These are phyloP conservation scores for Aspidiotus rigidus DNA, from an alignment of 2,888 invertebrate genomes.

Conservation along the genomic window DNA sequence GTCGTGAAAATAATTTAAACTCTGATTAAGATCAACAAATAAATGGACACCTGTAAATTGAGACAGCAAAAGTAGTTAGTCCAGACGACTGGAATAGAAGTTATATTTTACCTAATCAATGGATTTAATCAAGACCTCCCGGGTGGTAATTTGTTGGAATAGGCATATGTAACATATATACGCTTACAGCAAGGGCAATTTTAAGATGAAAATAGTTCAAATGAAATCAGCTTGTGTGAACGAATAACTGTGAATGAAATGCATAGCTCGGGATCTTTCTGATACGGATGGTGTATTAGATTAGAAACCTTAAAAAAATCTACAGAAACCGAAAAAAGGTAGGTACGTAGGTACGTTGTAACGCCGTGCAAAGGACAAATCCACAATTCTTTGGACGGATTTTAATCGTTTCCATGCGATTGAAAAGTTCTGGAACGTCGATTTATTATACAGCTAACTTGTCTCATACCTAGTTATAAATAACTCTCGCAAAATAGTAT, in stretches of 20 bases:
- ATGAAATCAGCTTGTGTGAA: slow-evolving; percentile 10
- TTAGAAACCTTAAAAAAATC: slow-evolving; percentile 8
- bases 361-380: neutral
- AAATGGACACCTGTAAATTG: slow-evolving; percentile 33
- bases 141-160: slow-evolving; percentile 32
- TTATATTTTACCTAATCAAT: slow-evolving; percentile 33
- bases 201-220: slow-evolving; percentile 18
- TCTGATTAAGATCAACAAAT: slow-evolving; percentile 33
- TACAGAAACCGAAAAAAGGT: neutral
- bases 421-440: too few relatives aligned
- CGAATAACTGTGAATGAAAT: neutral
- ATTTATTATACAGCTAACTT: neutral
- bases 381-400: slow-evolving; percentile 7
- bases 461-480: neutral
- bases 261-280: neutral
- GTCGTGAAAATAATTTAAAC: slow-evolving; percentile 33
- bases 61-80: slow-evolving; percentile 33
- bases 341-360: neutral
- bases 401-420: neutral
- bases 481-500: neutral
- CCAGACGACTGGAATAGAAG: slow-evolving; percentile 31
- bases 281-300: slow-evolving; percentile 29
- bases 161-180: slow-evolving; percentile 25
- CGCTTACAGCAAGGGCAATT: neutral
- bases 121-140: slow-evolving; percentile 33